phyloP scores from a whole-genome alignment of 2,113 vertebrate genomes.

The Camelus bactrianus region DNA sequence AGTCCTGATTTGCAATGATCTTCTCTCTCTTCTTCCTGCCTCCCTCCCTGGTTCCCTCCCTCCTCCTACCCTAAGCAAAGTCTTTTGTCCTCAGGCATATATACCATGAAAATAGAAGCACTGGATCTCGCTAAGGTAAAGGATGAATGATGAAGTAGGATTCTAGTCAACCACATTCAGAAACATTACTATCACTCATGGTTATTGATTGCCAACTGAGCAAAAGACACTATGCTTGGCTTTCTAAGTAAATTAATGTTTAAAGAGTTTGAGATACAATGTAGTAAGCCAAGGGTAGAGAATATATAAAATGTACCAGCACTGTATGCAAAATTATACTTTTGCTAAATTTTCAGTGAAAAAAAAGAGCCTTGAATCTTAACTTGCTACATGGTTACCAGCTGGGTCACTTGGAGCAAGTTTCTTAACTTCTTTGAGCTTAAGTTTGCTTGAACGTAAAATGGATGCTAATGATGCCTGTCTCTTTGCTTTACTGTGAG shows the following conservation, averaged over 20 bases:
- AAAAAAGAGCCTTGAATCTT: slow-evolving; percentile 10
- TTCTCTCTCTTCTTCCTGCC: not conserved
- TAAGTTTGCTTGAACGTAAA: slow-evolving; percentile 59
- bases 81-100: slow-evolving; percentile 18
- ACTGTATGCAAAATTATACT: slow-evolving; percentile 19
- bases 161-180: slow-evolving; percentile 20
- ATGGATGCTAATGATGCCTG: slow-evolving; percentile 51
- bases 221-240: slow-evolving; percentile 58
- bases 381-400: not conserved
- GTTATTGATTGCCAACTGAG: slow-evolving; percentile 62
- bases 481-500: not conserved
- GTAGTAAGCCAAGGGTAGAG: slow-evolving; percentile 9
- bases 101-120: slow-evolving; percentile 45
- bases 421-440: slow-evolving; percentile 52
- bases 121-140: not conserved
- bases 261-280: slow-evolving; percentile 60
- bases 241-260: slow-evolving; percentile 74
- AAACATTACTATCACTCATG: slow-evolving; percentile 57
- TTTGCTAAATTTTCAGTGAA: slow-evolving; percentile 17
- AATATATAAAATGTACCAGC: slow-evolving; percentile 42
- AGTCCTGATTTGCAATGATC: not conserved
- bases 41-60: not conserved
- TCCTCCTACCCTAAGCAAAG: not conserved
- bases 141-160: slow-evolving; percentile 16
- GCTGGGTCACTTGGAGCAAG: slow-evolving; percentile 4